Evolutionary conservation across 2,113 vertebrate species (phyloP).

Genomic region (Gymnobelideus leadbeateri): DNA sequence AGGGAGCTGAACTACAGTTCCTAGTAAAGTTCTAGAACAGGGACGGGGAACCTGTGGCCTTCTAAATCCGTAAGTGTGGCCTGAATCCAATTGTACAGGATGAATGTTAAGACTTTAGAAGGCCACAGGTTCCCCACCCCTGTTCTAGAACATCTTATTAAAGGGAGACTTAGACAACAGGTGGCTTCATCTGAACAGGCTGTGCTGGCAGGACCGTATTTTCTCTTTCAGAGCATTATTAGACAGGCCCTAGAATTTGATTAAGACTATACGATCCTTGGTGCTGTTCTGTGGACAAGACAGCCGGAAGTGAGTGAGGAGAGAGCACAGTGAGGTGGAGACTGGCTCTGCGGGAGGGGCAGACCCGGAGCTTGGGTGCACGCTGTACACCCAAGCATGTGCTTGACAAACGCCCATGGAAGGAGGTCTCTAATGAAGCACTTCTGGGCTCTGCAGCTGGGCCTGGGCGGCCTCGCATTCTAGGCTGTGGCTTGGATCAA

Average conservation of each 20-base stretch:
- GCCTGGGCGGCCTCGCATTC: too few relatives aligned
- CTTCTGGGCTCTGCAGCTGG: too few relatives aligned
- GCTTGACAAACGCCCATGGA: not conserved
- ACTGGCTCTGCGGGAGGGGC: not conserved
- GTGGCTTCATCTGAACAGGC: not conserved
- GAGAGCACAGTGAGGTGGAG: rapidly evolving
- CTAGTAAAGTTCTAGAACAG: not conserved
- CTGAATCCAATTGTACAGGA: too few relatives aligned
- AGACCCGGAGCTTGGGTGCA: not conserved
- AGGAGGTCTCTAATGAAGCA: not conserved
- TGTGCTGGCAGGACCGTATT: not conserved
- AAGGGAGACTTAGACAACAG: not conserved
- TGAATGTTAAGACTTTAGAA: too few relatives aligned
- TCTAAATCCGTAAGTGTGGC: too few relatives aligned
- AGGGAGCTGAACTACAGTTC: not conserved
- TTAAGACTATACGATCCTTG: not conserved
- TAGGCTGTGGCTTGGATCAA: not conserved
- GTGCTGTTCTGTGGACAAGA: not conserved
- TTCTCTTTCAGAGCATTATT: too few relatives aligned
- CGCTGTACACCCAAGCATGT: too few relatives aligned
- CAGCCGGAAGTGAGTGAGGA: not conserved
- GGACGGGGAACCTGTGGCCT: too few relatives aligned
- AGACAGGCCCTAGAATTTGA: not conserved
- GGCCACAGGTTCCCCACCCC: too few relatives aligned
- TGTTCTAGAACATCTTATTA: not conserved